Evolutionary conservation across 2,797 vertebrate species (phyloP), one percentile per base, ranked within the genome.

Genomic region (Anguilla obscura): DNA sequence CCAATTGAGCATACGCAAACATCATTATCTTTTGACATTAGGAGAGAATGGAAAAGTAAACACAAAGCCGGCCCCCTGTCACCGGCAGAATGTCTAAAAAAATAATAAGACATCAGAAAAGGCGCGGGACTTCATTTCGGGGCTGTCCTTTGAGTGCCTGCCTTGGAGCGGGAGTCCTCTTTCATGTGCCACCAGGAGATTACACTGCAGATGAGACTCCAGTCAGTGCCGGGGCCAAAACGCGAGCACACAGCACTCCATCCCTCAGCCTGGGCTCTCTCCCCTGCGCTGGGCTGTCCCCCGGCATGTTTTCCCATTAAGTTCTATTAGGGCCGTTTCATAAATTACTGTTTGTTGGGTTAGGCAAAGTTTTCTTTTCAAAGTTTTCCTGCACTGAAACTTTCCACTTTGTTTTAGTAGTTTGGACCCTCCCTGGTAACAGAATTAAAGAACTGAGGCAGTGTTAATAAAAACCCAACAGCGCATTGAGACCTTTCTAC

Each of bases 1-100:
- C 90, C 82, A 91, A 93, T 90, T 91, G 91, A 91, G 90, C 89
- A 86, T 85, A 90, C 91, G 91, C 91, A 92, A 93, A 92, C 91
- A 86, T 86, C 93, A 92, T 93, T 90, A 92, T 90, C 87, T 92
- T 91, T 91, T 91, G 92, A 90, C 88, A 91, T 92, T 27, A 89
- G 88, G 87, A 90, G 82, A 92, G 86, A 90, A 88, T 92, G 87
- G 89, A 85, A 89, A 89, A 88, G 58, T 66, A 66, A 63, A 66
- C 85, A 30, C n/a, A n/a, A 69, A 69, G 54, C 60, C 69, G 27
- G 69, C 27, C n/a, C 74, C 45, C 87, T 58, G 18, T 69, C 40
- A 56, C 76, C 33, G 56, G 60, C n/a, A 27, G 36, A 82, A 48
- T 21, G 30, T 48, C 1, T 30, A 30, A 69, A 82, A 86, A 86